Conservation (phyloP, 2,113 vertebrate genomes). For the Gymnogyps californianus region DNA sequence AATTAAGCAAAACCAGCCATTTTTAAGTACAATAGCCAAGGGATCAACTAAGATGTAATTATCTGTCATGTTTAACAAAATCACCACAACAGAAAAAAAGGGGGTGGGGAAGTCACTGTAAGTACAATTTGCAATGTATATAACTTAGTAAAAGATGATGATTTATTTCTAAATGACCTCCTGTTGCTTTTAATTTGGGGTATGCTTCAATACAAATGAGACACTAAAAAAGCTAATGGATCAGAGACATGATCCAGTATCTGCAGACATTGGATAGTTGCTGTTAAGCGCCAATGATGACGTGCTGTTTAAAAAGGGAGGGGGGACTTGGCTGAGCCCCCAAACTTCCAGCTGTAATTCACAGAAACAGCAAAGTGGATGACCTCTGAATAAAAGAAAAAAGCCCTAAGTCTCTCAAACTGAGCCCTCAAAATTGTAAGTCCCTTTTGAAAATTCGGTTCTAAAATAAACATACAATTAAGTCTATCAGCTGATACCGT, state of each 20-base stretch:
- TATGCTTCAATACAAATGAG: neutral
- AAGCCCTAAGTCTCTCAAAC: neutral
- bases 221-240: neutral
- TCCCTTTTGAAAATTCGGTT: neutral
- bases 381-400: neutral
- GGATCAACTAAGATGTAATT: neutral
- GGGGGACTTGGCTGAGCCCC: neutral
- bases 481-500: neutral
- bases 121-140: neutral
- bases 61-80: constrained; percentile 8
- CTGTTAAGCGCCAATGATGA: neutral
- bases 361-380: neutral
- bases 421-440: neutral
- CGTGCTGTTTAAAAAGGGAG: neutral
- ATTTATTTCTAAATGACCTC: neutral
- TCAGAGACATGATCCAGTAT: neutral
- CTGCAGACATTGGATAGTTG: neutral
- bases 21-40: constrained; percentile 28
- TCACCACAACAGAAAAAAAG: neutral
- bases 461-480: neutral
- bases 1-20: neutral
- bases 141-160: neutral
- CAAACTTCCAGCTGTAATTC: neutral
- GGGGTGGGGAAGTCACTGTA: neutral
- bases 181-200: neutral